phyloP scores from a whole-genome alignment of 2,797 vertebrate species.

The Megalops cyprinoides region DNA sequence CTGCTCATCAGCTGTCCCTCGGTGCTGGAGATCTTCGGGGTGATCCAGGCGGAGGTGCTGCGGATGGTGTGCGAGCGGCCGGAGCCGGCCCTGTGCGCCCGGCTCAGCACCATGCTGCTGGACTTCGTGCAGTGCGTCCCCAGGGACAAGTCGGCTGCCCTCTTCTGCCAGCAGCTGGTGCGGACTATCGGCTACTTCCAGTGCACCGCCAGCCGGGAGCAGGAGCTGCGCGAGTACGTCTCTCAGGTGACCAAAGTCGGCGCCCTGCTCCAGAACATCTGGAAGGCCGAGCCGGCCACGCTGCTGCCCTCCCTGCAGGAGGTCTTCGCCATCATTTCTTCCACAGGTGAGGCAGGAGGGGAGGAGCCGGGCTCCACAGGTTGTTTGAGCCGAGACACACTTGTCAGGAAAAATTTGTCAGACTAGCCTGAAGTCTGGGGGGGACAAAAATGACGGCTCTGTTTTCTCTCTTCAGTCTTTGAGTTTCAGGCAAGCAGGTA shows the following conservation, averaged over 20 bases:
- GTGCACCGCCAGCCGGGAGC: constrained; percentile 83
- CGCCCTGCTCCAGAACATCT: constrained; percentile 88
- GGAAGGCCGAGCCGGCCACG: constrained; percentile 90
- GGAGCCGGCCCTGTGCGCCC: constrained; percentile 83
- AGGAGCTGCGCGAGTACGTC: constrained; percentile 89
- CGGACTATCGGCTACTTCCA: constrained; percentile 94
- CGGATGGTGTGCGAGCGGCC: constrained; percentile 92
- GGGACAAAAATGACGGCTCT: no score
- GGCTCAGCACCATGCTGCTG: constrained; percentile 84
- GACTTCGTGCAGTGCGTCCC: constrained; percentile 96
- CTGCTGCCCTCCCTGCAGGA: constrained; percentile 94
- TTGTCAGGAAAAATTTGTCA: no score
- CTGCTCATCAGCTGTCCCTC: constrained; percentile 96
- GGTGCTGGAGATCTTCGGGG: constrained; percentile 88
- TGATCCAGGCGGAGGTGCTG: constrained; percentile 89
- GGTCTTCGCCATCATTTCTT: constrained; percentile 93
- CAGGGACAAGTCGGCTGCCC: constrained; percentile 81
- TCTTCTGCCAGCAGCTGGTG: constrained; percentile 96
- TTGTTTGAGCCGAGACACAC: neutral
- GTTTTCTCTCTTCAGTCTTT: no score
- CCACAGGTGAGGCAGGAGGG: constrained; percentile 82
- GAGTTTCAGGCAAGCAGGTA: no score
- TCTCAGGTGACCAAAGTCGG: constrained; percentile 92
- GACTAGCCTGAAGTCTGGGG: no score
- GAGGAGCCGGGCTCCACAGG: neutral